A percentile compares a stretch with the other conserved stretches of the same genome.
Conservation (phyloP, 1,140 invertebrate species). For the Ptiloglossa arizonensis region DNA sequence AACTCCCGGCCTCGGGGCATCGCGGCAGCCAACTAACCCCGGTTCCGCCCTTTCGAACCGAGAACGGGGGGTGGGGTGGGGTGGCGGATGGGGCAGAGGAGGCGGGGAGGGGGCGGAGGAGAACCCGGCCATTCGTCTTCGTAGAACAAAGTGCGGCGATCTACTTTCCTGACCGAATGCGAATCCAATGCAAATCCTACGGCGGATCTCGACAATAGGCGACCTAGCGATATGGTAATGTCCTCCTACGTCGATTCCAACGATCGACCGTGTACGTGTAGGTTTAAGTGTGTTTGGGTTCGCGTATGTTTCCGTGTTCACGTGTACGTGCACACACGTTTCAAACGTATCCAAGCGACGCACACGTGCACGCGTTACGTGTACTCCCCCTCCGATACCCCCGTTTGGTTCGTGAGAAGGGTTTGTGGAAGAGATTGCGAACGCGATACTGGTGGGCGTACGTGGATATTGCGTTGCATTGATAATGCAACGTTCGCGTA, state of each 20-base stretch:
- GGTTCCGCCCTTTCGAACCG: slow-evolving; percentile 47
- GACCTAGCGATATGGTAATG: slow-evolving; percentile 73
- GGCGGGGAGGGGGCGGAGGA: slow-evolving; percentile 34
- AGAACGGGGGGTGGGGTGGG: too few relatives aligned
- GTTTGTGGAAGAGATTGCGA: slow-evolving; percentile 37
- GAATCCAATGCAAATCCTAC: slow-evolving; percentile 70
- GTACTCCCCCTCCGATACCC: background rate
- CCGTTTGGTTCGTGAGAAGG: slow-evolving; percentile 29
- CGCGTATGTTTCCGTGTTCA: background rate
- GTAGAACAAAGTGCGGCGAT: slow-evolving; percentile 72
- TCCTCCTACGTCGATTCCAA: slow-evolving; percentile 65
- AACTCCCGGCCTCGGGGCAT: background rate
- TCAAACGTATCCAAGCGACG: background rate
- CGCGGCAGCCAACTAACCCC: slow-evolving; percentile 8
- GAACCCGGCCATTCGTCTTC: slow-evolving; percentile 64
- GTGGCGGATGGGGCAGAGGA: slow-evolving; percentile 35
- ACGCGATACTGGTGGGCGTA: slow-evolving; percentile 39
- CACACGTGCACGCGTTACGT: background rate
- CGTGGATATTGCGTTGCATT: slow-evolving; percentile 40
- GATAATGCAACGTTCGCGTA: slow-evolving; percentile 27
- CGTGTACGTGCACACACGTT: background rate
- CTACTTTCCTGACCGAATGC: slow-evolving; percentile 69
- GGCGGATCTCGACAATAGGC: slow-evolving; percentile 65
- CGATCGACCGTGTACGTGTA: slow-evolving; percentile 19
- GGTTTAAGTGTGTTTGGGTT: too few relatives aligned